Evolutionary conservation across 1,140 invertebrate genomes (phyloP), one percentile per base, ranked within the genome.

Genomic region (Drosophila neocordata): DNA sequence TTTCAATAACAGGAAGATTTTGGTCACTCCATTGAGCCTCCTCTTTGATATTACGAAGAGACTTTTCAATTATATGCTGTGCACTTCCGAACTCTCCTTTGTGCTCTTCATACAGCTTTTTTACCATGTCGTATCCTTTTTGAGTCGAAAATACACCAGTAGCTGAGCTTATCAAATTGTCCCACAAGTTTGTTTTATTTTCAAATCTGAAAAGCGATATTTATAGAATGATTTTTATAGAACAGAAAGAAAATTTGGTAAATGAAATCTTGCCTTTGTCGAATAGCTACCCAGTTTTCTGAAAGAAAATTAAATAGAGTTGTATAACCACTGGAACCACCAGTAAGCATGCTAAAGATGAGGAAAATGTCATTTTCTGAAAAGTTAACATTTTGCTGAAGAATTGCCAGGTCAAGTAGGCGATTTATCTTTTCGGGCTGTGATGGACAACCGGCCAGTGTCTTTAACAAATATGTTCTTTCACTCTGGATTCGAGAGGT

Each of bases 381-480:
- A 71, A 96, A 96, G 71, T 95, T 95, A 0, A 92, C 93, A 57
- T 71, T 95, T 94, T 51, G 93, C 92, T 69, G 94, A 92, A 96
- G 67, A 20, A 96, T 92, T 0, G 95, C 94, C 6, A 95, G 92
- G 65, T 96, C 94, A 15, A 96, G 83, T 0, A 96, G 82, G 68
- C 93, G 93, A 77, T 94, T 92, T 27, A 96, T 95, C 79, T 95
- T 96, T 65, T 92, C 92, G 0, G 93, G 87, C 69, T 95, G 93
- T 13, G 93, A 93, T 1, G 96, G 95, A 91, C 96, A 96, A 1
- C 95, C 95, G 0, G 95, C 95, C 1, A 96, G 84, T 1, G 95
- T 95, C 91, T 96, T 96, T 8, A 96, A 87, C 0, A 96, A 92
- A 89, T 95, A 96, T 0, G 95, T 95, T 74, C 95, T 92, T 91